Percentiles rank a stretch among this genome's conserved stretches.
These are phyloP conservation scores for Tetragnatha montana DNA, from an alignment of 2,888 invertebrate genomes.

Conservation along the genomic window DNA sequence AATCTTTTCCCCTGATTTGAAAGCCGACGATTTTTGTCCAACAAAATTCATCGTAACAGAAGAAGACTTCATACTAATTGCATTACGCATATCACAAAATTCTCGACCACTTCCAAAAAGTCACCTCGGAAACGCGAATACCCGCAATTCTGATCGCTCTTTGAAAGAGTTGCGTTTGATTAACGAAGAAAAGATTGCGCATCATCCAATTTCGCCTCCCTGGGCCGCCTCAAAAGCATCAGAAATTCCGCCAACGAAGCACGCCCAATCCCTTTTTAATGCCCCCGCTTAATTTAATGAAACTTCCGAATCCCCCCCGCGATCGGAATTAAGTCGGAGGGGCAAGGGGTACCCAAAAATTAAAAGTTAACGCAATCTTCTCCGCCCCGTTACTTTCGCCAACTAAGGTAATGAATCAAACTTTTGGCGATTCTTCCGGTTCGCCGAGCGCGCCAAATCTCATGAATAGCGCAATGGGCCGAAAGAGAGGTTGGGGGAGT, in stretches of 20 bases:
- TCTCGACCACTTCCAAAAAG: no score
- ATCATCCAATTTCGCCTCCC: no score
- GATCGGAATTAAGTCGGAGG: neutral
- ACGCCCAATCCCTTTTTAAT: neutral
- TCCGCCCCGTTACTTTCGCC: slow-evolving; percentile 69
- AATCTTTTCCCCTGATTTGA: no score
- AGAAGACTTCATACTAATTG: no score
- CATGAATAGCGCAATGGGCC: slow-evolving; percentile 69
- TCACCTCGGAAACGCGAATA: no score
- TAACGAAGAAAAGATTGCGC: no score
- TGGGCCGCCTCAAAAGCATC: no score
- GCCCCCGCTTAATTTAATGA: neutral
- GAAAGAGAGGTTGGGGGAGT: neutral
- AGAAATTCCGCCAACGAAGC: neutral
- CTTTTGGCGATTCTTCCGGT: slow-evolving; percentile 69
- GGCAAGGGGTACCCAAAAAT: slow-evolving; percentile 61
- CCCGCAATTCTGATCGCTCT: no score
- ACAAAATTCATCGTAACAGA: no score
- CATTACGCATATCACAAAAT: no score
- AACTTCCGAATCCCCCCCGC: neutral
- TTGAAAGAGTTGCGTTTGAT: no score
- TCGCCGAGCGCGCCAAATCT: slow-evolving; percentile 63
- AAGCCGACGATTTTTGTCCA: no score
- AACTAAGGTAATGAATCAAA: slow-evolving; percentile 70
- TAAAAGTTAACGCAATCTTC: slow-evolving; percentile 69